Evolutionary conservation across 2,888 invertebrate genomes (phyloP).

Genomic region (Keiferia lycopersicella): DNA sequence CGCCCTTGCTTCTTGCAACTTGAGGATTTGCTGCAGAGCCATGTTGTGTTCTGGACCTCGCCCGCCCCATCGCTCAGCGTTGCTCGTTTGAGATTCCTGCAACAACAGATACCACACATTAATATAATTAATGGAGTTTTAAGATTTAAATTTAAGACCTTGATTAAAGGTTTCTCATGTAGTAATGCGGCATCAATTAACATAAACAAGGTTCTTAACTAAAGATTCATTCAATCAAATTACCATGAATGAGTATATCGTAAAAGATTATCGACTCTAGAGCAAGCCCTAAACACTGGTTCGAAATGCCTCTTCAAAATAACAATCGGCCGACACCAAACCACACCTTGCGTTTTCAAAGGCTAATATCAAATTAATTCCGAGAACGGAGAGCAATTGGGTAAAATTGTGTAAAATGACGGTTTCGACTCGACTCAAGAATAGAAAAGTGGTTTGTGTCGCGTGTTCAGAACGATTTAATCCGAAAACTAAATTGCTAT

Average conservation of each 20-base stretch:
- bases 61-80: constrained; percentile 94
- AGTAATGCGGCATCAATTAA: constrained; percentile 30
- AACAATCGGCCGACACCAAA: constrained; percentile 71
- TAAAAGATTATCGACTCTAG: constrained; percentile 67
- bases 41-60: constrained; percentile 95
- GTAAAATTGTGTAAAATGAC: constrained; percentile 81
- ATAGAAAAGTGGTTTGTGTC: constrained; percentile 81
- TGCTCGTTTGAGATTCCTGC: constrained; percentile 90
- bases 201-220: constrained; percentile 37
- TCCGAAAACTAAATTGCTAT: constrained; percentile 79
- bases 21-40: constrained; percentile 94
- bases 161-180: constrained; percentile 12
- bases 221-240: constrained; percentile 51
- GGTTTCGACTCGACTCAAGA: constrained; percentile 72
- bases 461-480: constrained; percentile 80
- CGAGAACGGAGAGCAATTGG: constrained; percentile 77
- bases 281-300: constrained; percentile 69
- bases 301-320: constrained; percentile 72
- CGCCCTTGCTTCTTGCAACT: constrained; percentile 93
- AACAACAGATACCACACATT: constrained; percentile 58
- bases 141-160: background rate
- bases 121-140: constrained; percentile 11
- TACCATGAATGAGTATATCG: constrained; percentile 56
- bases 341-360: constrained; percentile 80
- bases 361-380: constrained; percentile 81